Base-by-base conservation (phyloP, 1,140 invertebrate genomes). In the Venturia canescens region DNA sequence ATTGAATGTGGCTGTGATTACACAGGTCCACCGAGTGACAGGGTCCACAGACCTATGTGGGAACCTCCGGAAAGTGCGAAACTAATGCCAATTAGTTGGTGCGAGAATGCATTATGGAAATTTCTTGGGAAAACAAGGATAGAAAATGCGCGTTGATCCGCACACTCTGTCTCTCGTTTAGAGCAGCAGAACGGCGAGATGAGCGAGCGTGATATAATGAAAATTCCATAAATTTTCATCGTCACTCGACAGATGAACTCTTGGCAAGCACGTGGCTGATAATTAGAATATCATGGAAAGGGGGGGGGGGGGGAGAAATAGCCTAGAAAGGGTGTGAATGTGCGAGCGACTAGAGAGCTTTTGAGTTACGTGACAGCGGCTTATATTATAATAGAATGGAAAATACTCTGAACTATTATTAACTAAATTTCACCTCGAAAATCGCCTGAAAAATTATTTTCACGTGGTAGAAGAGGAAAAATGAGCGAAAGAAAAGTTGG, bases 171-270 rank as follows among this genome's bases (percentile, higher is more conserved):
- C 66, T 69, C 26, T 69, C 66, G 27, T 69, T 69, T 18, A 69
- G 13, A 1, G 4, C 3, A 69, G 27, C 31, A 53, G 2, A 15
- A 53, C 3, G 66, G 31, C 6, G 29, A 69, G 38, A 44, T 44
- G 50, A 53, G 50, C 50, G 50, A 53, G 50, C 50, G 50, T 53
- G 50, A 69, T 69, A 18, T 69, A 69, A 69, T 69, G 66, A 69
- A 69, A 31, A 69, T 69, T 69, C 29, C 66, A 69, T 69, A 69
- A 69, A 69, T 69, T 69, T 69, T 69, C 66, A 69, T 31, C 66
- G 66, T 69, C 66, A 69, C 29, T 16, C 27, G 27, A 31, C 66
- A 31, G 29, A 69, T 63, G 60, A 63, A 63, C 60, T 63, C 60
- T 63, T 31, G 66, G 29, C 27, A 21, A 31, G 16, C 26, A 69